Evolutionary conservation across 1,140 invertebrate genomes (phyloP).

Genomic region (Aphis gossypii): DNA sequence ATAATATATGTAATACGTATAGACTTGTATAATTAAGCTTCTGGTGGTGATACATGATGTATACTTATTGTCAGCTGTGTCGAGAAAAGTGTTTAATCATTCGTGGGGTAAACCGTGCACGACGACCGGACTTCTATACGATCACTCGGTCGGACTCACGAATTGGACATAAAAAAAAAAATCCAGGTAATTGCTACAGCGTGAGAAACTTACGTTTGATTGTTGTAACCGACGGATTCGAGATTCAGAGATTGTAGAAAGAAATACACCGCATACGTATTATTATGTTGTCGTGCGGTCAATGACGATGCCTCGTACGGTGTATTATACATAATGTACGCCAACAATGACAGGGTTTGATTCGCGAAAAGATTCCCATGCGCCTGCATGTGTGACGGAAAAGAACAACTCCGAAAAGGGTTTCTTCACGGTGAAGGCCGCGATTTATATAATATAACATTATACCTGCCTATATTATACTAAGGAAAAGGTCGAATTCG

Average conservation of each 20-base stretch:
- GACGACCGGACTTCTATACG: not conserved
- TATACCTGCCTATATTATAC: not conserved
- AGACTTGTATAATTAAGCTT: not conserved
- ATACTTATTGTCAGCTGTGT: not conserved
- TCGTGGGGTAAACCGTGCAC: not conserved
- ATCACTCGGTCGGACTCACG: not conserved
- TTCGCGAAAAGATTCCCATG: not conserved
- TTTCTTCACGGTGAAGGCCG: not conserved
- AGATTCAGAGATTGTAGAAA: not conserved
- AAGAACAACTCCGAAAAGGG: not conserved
- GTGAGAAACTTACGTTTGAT: not conserved
- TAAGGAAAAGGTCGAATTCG: not conserved
- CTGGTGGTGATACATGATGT: not conserved
- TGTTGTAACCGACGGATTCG: not conserved
- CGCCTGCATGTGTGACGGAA: not conserved
- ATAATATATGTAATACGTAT: too few species aligned
- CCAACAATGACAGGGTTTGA: not conserved
- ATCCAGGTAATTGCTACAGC: not conserved
- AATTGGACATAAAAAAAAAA: not conserved
- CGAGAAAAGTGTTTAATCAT: not conserved
- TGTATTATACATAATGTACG: not conserved
- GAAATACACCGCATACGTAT: not conserved
- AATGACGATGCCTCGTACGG: not conserved
- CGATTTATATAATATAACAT: not conserved
- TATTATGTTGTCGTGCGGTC: not conserved